phyloP scores from a whole-genome alignment of 1,140 invertebrate genomes.

The Drosophila funebris region DNA sequence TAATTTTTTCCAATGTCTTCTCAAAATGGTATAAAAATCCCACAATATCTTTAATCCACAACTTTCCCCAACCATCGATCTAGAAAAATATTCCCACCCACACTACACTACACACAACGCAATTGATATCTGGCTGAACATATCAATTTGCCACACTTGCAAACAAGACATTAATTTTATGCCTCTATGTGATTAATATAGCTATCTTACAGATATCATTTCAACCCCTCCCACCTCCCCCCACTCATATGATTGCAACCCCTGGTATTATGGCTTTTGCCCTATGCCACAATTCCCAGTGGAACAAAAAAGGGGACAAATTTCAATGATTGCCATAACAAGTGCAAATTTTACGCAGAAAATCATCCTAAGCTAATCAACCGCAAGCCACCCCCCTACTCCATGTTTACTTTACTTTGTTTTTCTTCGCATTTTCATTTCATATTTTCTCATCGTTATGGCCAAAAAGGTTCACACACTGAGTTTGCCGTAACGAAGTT shows the following conservation, averaged over 20 bases:
- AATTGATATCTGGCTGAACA: constrained; percentile 69
- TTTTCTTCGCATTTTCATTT: constrained; percentile 24
- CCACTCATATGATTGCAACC: constrained; percentile 11
- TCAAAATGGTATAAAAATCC: too few relatives aligned
- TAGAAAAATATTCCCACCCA: constrained; percentile 64
- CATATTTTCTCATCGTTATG: constrained; percentile 68
- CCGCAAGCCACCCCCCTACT: background rate
- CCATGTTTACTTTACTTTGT: constrained; percentile 24
- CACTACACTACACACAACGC: constrained; percentile 27
- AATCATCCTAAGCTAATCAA: constrained; percentile 51
- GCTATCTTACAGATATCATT: background rate
- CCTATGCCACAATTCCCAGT: constrained; percentile 48
- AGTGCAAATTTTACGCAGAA: constrained; percentile 57
- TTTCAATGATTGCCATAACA: constrained; percentile 75
- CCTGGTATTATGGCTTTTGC: background rate
- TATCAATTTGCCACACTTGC: constrained; percentile 75
- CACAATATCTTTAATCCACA: background rate
- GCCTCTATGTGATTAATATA: constrained; percentile 72
- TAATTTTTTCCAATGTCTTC: too few relatives aligned
- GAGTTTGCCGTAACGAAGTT: constrained; percentile 29
- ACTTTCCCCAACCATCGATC: background rate
- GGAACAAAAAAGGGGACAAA: constrained; percentile 31
- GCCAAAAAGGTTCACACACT: constrained; percentile 44
- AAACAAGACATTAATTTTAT: constrained; percentile 72
- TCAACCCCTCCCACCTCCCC: constrained; percentile 28